Base-by-base conservation (phyloP, 2,888 invertebrate species). In the Parasteatoda lunata region DNA sequence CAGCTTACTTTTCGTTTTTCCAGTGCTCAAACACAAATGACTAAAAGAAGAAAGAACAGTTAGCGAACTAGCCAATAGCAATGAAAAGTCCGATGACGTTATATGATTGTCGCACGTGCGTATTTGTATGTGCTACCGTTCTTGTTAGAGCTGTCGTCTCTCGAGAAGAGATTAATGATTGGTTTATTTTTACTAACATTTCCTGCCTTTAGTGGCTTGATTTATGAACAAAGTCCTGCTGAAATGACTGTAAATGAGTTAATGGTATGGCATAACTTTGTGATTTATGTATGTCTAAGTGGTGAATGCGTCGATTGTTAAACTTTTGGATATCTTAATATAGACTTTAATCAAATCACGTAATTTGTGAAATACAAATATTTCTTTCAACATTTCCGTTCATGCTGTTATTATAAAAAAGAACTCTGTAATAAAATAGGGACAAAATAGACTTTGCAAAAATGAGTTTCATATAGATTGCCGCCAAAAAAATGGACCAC, bases 221-320 rank as follows among this genome's bases (percentile, higher is more conserved):
- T 84, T 75, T 73, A 84, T 84, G 84, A 51, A 15, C 51, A 8
- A 15, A 70, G 70, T 59, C 64, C 51, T 66, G 15, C 72, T 72
- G 68, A 78, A 84, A 68, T 78, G 84, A 78, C 84, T 78, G 68
- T 11, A 66, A 84, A 84, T 75, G 78, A 73, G 78, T 75, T 84
- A 78, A 84, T 78, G 79, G 54, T n/a, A 75, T 75, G 72, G 8
- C 51, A 64, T 68, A 15, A 48, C 47, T 54, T 48, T 45, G 59
- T 84, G 84, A 84, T 84, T 84, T 84, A 79, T 84, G 51, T 73
- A n/a, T 4, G 51, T 11, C 30, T 59, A 73, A 75, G 69, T 75
- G 84, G 47, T 15, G 48, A 59, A 30, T n/a, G n/a, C n/a, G n/a
- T n/a, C n/a, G n/a, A n/a, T 30, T 30, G 30, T 30, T 30, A 30